Evolutionary conservation across 2,888 invertebrate species (phyloP).

Genomic region (Rhingia campestris): DNA sequence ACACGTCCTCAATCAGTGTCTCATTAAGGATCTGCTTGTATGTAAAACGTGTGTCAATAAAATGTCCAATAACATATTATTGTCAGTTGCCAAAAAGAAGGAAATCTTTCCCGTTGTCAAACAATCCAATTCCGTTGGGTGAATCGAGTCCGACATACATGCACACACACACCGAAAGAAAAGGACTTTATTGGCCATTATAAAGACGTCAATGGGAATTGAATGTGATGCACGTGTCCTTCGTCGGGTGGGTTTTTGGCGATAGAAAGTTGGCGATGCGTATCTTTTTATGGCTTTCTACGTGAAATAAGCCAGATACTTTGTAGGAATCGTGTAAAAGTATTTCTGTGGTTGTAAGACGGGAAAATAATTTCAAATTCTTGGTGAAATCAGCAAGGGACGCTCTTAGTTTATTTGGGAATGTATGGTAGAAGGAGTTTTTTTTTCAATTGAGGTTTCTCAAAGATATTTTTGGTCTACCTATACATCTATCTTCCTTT

Average conservation of each 20-base stretch:
- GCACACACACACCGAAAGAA: neutral
- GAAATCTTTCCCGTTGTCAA: neutral
- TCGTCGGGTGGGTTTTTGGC: slow-evolving; percentile 24
- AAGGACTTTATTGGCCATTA: slow-evolving; percentile 41
- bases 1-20: slow-evolving; percentile 64
- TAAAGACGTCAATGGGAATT: slow-evolving; percentile 54
- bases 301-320: slow-evolving; percentile 51
- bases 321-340: slow-evolving; percentile 18
- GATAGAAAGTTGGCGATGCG: slow-evolving; percentile 14
- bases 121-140: slow-evolving; percentile 15
- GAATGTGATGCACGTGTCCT: slow-evolving; percentile 63
- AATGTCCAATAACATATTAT: slow-evolving; percentile 55
- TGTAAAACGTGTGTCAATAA: slow-evolving; percentile 63
- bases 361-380: slow-evolving; percentile 1
- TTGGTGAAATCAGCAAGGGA: slow-evolving; percentile 1
- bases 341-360: neutral
- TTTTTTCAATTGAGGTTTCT: too few species aligned
- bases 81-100: slow-evolving; percentile 21
- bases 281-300: slow-evolving; percentile 29
- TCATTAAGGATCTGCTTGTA: slow-evolving; percentile 47
- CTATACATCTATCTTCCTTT: too few species aligned
- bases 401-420: neutral
- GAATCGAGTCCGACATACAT: neutral
- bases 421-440: too few species aligned
- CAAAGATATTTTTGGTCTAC: too few species aligned